Conservation (phyloP, 1,140 invertebrate genomes). For the roundworm (Caenorhabditis elegans) region DNA sequence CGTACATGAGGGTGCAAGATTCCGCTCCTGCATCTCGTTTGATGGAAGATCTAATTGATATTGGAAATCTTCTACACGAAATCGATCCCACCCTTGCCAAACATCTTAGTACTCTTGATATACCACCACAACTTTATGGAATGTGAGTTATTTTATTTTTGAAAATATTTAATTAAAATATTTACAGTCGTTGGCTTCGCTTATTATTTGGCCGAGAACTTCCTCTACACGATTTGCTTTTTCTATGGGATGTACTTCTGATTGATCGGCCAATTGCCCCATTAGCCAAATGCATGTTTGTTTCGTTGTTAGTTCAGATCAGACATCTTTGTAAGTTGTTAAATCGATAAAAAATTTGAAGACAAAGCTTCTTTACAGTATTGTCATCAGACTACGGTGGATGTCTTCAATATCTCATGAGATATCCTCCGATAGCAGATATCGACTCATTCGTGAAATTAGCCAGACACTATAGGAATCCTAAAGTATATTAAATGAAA, state of each 20-base stretch:
- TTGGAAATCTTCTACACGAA: constrained; percentile 74
- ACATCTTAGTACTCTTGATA: constrained; percentile 75
- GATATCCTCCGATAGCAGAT: constrained; percentile 73
- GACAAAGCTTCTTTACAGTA: constrained; percentile 68
- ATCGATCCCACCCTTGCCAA: constrained; percentile 73
- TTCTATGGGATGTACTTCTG: constrained; percentile 81
- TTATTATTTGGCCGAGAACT: constrained; percentile 80
- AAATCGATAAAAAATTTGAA: background rate
- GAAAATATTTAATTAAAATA: too few species aligned
- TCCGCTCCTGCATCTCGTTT: constrained; percentile 71
- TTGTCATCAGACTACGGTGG: constrained; percentile 73
- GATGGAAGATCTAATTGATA: constrained; percentile 74
- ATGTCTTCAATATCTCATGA: constrained; percentile 74
- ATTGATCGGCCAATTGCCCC: constrained; percentile 75
- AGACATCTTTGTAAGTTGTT: constrained; percentile 73
- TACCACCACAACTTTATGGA: constrained; percentile 78
- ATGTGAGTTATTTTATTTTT: constrained; percentile 74
- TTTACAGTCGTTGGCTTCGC: constrained; percentile 77
- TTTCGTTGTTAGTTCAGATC: constrained; percentile 77
- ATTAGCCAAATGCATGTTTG: constrained; percentile 77
- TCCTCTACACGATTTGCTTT: constrained; percentile 75
- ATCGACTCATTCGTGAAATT: constrained; percentile 73
- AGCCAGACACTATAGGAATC: constrained; percentile 73
- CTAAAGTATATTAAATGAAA: constrained; percentile 58
- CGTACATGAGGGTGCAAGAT: constrained; percentile 62